Percentiles rank a stretch among this genome's conserved stretches.
phyloP scores from a whole-genome alignment of 1,140 invertebrate genomes.

The Drosophila sp. region DNA sequence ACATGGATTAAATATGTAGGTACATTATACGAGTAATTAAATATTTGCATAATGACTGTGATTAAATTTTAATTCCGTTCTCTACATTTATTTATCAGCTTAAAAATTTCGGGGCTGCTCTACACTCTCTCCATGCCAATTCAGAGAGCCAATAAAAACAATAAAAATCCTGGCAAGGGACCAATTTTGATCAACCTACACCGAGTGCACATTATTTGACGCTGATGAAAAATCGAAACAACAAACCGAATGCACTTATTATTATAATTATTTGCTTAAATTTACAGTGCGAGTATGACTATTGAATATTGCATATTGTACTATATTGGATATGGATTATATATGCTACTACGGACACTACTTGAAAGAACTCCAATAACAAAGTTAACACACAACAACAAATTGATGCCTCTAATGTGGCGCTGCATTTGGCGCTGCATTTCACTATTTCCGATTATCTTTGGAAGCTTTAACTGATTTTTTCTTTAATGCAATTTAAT shows the following conservation, averaged over 20 bases:
- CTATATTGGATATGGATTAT: background rate
- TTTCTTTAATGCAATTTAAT: constrained; percentile 28
- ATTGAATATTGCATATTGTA: background rate
- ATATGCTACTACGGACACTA: background rate
- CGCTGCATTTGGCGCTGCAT: constrained; percentile 13
- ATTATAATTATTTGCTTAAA: background rate
- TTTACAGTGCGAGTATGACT: background rate
- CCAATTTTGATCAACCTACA: constrained; percentile 26
- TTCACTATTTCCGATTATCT: constrained; percentile 18
- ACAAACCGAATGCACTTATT: constrained; percentile 19
- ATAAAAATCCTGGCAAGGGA: constrained; percentile 32
- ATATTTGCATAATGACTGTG: constrained; percentile 32
- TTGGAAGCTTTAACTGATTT: constrained; percentile 59
- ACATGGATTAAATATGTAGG: constrained; percentile 62
- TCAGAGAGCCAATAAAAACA: constrained; percentile 21
- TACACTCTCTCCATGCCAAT: constrained; percentile 4
- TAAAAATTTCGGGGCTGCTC: constrained; percentile 9
- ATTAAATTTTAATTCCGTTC: background rate
- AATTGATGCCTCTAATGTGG: constrained; percentile 36
- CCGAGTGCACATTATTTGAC: constrained; percentile 28
- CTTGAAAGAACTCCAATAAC: constrained; percentile 7
- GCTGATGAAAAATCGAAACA: constrained; percentile 26
- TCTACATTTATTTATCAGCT: constrained; percentile 2
- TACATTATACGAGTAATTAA: constrained; percentile 11
- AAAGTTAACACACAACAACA: constrained; percentile 26